Evolutionary conservation across 2,888 invertebrate species (phyloP), one percentile per base, ranked within the genome.

Genomic region (Coremacera marginata): DNA sequence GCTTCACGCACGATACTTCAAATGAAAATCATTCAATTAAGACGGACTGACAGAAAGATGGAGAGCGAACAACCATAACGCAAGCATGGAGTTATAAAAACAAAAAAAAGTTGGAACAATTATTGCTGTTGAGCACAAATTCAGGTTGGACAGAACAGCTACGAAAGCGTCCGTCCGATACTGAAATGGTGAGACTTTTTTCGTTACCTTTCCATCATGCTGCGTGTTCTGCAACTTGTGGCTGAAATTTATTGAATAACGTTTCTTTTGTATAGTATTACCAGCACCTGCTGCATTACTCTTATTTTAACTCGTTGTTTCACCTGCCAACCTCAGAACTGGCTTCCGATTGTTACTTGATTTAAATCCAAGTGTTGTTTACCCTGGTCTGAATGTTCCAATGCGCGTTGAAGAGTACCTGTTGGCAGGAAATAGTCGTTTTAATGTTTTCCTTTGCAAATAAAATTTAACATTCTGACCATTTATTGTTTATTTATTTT

Each of bases 11-110:
- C 63, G 63, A 34, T 65, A 31, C 19, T 65, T 65, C 31, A 19
- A 65, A 31, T 19, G 37, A 65, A 34, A 65, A n/a, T 65, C 63
- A 65, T 65, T 65, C 63, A 65, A 65, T 65, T 65, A 65, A 34
- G 63, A 37, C 63, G 37, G 31, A 37, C 34, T 65, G 63, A n/a
- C 37, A 31, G 34, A 27, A 65, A 27, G 27, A 44, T 44, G 14
- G 44, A 44, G 11, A 44, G 14, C 44, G 14, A 11, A 44, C 11
- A 44, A 44, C 44, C 44, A 44, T 11, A 44, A 44, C 2, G 3
- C 44, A 44, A 44, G 11, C 44, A 44, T 11, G 44, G 44, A 11
- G 14, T 44, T 2, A 44, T 44, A 44, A 44, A 44, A 44, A 44
- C 2, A 44, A 11, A 44, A 11, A 44, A 44, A 44, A 14, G 44